Conservation (phyloP, 2,113 vertebrate species). For the Aphyosemion australe region DNA sequence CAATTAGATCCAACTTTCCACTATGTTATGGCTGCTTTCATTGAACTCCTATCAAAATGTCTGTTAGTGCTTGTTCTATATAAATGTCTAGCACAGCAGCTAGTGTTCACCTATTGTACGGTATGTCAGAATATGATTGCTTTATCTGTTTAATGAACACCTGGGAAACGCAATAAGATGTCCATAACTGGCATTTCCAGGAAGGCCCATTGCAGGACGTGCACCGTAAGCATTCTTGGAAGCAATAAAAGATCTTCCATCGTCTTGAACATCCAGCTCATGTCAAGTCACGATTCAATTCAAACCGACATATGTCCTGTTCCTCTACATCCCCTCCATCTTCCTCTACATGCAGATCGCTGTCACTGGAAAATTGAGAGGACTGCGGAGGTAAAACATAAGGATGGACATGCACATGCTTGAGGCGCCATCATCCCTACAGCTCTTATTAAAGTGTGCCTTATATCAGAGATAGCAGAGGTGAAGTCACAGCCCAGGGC, state of each 20-base stretch:
- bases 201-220: constrained; percentile 39
- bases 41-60: constrained; percentile 5
- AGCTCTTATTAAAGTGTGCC: constrained; percentile 50
- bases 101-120: background rate
- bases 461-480: constrained; percentile 53
- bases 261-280: constrained; percentile 22
- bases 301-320: background rate
- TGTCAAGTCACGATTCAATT: constrained; percentile 29
- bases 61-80: constrained; percentile 1
- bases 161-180: constrained; percentile 63
- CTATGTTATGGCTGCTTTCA: constrained; percentile 30
- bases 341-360: background rate
- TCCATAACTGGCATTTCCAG: constrained; percentile 49
- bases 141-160: constrained; percentile 54
- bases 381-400: constrained; percentile 5
- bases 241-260: constrained; percentile 26
- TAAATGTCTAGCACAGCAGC: constrained; percentile 15
- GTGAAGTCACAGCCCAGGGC: constrained; percentile 59
- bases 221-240: constrained; percentile 56
- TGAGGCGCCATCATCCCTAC: constrained; percentile 18
- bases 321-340: constrained; percentile 5
- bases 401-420: constrained; percentile 9
- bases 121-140: constrained; percentile 18
- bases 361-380: background rate
- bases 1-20: constrained; percentile 10